Evolutionary conservation across 2,113 vertebrate genomes (phyloP).

Genomic region (Callipepla squamata): DNA sequence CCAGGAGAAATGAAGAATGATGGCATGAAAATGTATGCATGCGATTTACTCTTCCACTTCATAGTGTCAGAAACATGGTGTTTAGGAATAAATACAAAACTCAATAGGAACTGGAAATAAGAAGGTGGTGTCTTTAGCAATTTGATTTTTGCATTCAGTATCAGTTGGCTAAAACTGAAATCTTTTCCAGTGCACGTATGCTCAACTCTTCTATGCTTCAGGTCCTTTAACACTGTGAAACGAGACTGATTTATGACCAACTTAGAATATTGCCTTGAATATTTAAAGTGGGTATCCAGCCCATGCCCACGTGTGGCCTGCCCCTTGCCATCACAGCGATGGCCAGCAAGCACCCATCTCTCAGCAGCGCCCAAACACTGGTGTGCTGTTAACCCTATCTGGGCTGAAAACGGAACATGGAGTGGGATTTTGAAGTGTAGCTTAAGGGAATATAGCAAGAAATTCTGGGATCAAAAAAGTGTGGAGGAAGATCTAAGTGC

Average conservation of each 20-base stretch:
- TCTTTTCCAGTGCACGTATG: not conserved
- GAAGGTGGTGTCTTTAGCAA: not conserved
- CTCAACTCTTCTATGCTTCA: not conserved
- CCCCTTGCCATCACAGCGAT: too few species aligned
- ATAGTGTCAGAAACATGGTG: not conserved
- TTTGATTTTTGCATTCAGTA: conserved; percentile 3
- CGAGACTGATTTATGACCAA: not conserved
- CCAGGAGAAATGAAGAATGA: not conserved
- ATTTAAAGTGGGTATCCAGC: not conserved
- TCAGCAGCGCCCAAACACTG: too few species aligned
- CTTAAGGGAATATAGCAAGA: conserved; percentile 81
- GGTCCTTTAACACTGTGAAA: not conserved
- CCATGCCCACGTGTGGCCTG: too few species aligned
- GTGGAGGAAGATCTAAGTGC: conserved; percentile 84
- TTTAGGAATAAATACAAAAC: not conserved
- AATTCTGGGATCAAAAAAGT: conserved; percentile 80
- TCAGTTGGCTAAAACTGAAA: not conserved
- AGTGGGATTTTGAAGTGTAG: conserved; percentile 83
- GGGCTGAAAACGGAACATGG: too few species aligned
- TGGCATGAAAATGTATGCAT: not conserved
- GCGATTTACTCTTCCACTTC: not conserved
- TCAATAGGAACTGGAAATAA: not conserved
- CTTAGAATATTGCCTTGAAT: not conserved
- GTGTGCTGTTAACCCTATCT: too few species aligned
- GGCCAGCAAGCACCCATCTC: too few species aligned